Percentiles rank a stretch among this genome's conserved stretches.
phyloP scores from a whole-genome alignment of 1,140 invertebrate species.

The Acromyrmex heyeri region DNA sequence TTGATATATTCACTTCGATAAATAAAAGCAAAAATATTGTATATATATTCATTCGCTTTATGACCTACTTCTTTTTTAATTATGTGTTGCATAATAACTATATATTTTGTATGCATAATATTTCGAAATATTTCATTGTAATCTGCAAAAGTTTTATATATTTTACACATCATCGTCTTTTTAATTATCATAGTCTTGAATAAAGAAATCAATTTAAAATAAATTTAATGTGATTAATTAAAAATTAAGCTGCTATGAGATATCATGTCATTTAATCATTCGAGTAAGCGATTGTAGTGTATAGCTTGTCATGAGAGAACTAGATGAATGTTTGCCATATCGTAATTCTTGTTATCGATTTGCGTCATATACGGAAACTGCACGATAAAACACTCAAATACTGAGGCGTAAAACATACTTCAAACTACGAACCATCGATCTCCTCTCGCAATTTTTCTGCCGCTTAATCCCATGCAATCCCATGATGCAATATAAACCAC shows the following conservation, averaged over 20 bases:
- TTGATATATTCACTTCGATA: neutral
- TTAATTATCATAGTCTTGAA: neutral
- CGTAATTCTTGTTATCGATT: slow-evolving; percentile 26
- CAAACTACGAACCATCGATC: slow-evolving; percentile 27
- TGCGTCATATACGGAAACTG: slow-evolving; percentile 22
- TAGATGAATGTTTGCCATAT: slow-evolving; percentile 25
- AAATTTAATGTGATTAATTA: neutral
- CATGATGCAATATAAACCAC: slow-evolving; percentile 57
- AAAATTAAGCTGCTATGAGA: neutral
- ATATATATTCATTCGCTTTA: neutral
- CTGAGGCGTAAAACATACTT: slow-evolving; percentile 49
- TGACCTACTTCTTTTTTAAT: slow-evolving; percentile 6
- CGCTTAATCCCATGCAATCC: slow-evolving; percentile 49
- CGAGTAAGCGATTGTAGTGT: neutral
- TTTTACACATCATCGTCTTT: neutral
- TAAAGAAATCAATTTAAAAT: neutral
- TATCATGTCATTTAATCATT: neutral
- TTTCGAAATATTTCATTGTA: neutral
- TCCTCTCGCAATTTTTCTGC: slow-evolving; percentile 33
- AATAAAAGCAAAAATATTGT: neutral
- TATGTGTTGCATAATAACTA: neutral
- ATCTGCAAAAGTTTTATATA: neutral
- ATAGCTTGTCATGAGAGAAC: slow-evolving; percentile 21
- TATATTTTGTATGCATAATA: neutral
- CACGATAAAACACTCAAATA: slow-evolving; percentile 30